Evolutionary conservation across 2,113 vertebrate genomes (phyloP), one percentile per base, ranked within the genome.

Genomic region (Nibea coibor): DNA sequence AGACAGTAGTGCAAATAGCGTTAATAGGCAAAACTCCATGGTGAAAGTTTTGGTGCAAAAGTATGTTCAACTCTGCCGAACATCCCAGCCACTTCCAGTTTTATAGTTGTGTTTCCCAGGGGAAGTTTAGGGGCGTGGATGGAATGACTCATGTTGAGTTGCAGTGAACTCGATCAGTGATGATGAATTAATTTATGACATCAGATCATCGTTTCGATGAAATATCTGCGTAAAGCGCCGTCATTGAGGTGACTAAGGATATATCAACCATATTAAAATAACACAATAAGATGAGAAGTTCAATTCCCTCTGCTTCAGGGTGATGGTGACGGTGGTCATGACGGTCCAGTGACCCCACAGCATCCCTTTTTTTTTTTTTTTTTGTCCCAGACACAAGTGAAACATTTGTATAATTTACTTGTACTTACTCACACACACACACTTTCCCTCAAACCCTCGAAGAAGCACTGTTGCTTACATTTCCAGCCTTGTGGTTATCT

Each of bases 21-120:
- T 35, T 3, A 93, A n/a, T 1, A 58, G 54, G 31, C 8, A 74
- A 20, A 78, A 77, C 72, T 87, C 88, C 95, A 96, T 96, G 26
- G n/a, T 86, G 50, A 5, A 35, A 56, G n/a, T 78, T 76, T 81
- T 42, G 47, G 16, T 76, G n/a, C 2, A 53, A 22, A 22, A 26
- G 58, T 31, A 15, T 80, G 57, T 70, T 68, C 65, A 22, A 61
- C 68, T 80, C 63, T 71, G 66, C 9, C 2, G 67, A 86, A 45
- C 67, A 72, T 47, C 75, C 64, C 53, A 56, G 39, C 19, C 76
- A 15, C 31, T 19, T 64, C 72, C 80, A 63, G 39, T 56, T 93
- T 91, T 95, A 94, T 93, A 93, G 14, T 0, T 17, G n/a, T 19
- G 19, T 64, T 79, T 67, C 78, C 57, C 58, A 16, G n/a, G 28